Evolutionary conservation across 2,888 invertebrate species (phyloP).

Genomic region (Xylocampa areola): DNA sequence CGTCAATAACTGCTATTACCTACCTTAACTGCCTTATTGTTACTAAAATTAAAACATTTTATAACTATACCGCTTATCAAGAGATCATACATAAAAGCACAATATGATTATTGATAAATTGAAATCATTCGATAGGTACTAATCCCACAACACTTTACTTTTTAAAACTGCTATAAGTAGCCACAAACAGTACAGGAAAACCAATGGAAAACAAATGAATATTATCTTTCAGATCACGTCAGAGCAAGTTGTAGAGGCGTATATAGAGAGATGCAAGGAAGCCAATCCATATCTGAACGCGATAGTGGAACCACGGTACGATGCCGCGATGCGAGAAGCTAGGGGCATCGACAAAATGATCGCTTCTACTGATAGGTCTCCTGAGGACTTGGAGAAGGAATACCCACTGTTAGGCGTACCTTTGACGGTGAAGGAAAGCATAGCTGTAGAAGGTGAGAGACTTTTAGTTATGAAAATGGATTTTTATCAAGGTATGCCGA

Average conservation of each 20-base stretch:
- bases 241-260: constrained; percentile 92
- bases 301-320: constrained; percentile 94
- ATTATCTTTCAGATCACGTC: constrained; percentile 91
- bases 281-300: constrained; percentile 95
- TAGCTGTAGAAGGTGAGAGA: constrained; percentile 92
- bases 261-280: constrained; percentile 93
- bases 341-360: constrained; percentile 92
- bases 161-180: too few species aligned
- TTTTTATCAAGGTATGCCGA: too few species aligned
- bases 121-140: too few species aligned
- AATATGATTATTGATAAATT: too few species aligned
- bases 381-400: constrained; percentile 91
- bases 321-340: constrained; percentile 93
- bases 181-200: too few species aligned
- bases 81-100: too few species aligned
- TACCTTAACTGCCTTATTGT: too few species aligned
- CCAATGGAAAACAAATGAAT: not conserved
- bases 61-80: too few species aligned
- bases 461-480: not conserved
- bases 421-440: constrained; percentile 95
- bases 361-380: constrained; percentile 85
- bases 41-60: too few species aligned
- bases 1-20: too few species aligned
- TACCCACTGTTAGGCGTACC: constrained; percentile 95
- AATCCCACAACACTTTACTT: too few species aligned